These are phyloP conservation scores for Sarcophaga caerulescens DNA, from an alignment of 2,888 invertebrate species.

Conservation along the genomic window DNA sequence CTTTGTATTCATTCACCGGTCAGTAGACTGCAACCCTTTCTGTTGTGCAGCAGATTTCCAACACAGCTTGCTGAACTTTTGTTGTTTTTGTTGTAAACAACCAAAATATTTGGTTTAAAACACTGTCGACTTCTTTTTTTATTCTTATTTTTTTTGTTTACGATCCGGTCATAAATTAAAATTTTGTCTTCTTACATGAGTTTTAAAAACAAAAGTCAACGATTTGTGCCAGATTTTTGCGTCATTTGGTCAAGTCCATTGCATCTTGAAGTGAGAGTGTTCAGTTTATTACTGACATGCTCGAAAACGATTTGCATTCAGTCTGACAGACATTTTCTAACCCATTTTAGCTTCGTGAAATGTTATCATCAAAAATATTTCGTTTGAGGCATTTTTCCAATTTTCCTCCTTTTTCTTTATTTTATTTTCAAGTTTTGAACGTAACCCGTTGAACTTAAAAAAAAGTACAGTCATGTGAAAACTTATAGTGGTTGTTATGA, in stretches of 20 bases:
- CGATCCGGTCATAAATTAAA: constrained; percentile 74
- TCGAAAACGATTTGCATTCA: not conserved
- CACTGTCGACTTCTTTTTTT: not conserved
- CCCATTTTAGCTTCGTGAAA: not conserved
- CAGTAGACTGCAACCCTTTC: constrained; percentile 53
- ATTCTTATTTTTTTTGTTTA: constrained; percentile 73
- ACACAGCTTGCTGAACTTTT: constrained; percentile 67
- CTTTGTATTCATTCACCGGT: not conserved
- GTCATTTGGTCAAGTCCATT: constrained; percentile 53
- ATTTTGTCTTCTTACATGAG: constrained; percentile 43
- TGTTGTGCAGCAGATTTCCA: constrained; percentile 2
- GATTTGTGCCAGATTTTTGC: constrained; percentile 52
- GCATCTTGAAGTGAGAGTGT: constrained; percentile 1
- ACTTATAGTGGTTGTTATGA: no score
- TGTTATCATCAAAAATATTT: not conserved
- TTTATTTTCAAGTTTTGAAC: no score
- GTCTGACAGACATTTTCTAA: constrained; percentile 1
- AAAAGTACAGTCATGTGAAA: no score
- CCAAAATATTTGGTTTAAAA: constrained; percentile 78
- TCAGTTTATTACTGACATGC: not conserved
- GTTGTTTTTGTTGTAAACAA: constrained; percentile 65
- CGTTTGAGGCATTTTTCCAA: no score
- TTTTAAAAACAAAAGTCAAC: constrained; percentile 3
- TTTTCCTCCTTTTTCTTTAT: no score
- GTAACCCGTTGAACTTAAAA: no score